Percentiles rank a stretch among this genome's conserved stretches.
Conservation (phyloP, 2,113 vertebrate species). For the Pholis gunnellus region DNA sequence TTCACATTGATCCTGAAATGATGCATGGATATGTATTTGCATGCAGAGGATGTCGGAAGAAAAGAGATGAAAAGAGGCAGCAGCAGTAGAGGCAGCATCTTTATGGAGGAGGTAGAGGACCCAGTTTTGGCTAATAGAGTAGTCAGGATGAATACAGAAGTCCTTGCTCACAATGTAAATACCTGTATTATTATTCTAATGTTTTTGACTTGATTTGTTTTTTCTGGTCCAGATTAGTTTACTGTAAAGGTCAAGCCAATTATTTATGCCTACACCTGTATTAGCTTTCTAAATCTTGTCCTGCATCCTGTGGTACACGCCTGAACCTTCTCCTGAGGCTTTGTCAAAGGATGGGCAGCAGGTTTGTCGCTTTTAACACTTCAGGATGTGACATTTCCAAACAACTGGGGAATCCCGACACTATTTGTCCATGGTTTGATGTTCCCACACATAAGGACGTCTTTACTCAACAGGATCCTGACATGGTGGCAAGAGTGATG, state of each 20-base stretch:
- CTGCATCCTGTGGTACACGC: not conserved
- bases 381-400: slow-evolving; percentile 50
- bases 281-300: not conserved
- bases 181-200: not conserved
- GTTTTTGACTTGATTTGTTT: not conserved
- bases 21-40: accelerated
- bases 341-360: slow-evolving; percentile 10
- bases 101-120: not conserved
- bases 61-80: slow-evolving; percentile 24
- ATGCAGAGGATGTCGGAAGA: no score
- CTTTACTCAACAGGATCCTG: slow-evolving; percentile 50
- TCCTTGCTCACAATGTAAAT: not conserved
- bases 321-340: slow-evolving; percentile 8
- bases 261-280: not conserved
- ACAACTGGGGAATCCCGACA: slow-evolving; percentile 61
- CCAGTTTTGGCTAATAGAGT: slow-evolving; percentile 21
- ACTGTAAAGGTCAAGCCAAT: not conserved
- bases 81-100: slow-evolving; percentile 41
- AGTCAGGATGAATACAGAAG: not conserved
- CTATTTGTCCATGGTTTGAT: slow-evolving; percentile 35
- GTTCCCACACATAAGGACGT: slow-evolving; percentile 51
- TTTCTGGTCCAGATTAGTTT: not conserved
- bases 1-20: accelerated
- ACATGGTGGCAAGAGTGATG: slow-evolving; percentile 56
- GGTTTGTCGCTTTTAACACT: slow-evolving; percentile 48